These are phyloP conservation scores for Escarpia spicata DNA, from an alignment of 2,888 invertebrate species.

Conservation along the genomic window DNA sequence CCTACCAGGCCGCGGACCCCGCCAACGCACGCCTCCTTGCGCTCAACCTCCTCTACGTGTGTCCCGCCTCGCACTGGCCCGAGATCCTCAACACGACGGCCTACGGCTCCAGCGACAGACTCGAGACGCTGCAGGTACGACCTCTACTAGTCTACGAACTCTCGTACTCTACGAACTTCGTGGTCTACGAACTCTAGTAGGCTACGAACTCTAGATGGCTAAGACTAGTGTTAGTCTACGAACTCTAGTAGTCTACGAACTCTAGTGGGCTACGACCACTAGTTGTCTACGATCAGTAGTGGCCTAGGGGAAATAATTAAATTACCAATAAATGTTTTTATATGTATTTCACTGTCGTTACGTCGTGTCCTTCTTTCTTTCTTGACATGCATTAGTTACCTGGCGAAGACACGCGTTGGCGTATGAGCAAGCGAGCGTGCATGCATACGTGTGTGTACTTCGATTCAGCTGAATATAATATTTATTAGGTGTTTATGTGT, in stretches of 20 bases:
- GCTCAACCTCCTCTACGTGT: slow-evolving; percentile 20
- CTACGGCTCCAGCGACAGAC: neutral
- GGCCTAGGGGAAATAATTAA: too few species aligned
- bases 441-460: too few species aligned
- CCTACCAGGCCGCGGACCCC: slow-evolving; percentile 31
- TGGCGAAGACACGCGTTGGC: too few species aligned
- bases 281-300: neutral
- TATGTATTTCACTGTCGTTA: too few species aligned
- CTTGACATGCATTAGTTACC: too few species aligned
- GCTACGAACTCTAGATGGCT: too few species aligned
- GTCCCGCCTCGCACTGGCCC: slow-evolving; percentile 22
- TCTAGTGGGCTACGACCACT: neutral
- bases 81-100: slow-evolving; percentile 30
- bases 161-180: neutral
- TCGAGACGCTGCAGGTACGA: slow-evolving; percentile 23
- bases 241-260: neutral
- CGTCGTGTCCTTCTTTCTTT: too few species aligned
- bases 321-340: too few species aligned
- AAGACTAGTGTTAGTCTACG: neutral
- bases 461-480: too few species aligned
- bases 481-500: too few species aligned
- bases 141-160: slow-evolving; percentile 5
- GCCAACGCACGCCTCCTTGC: slow-evolving; percentile 17
- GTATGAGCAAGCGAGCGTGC: too few species aligned
- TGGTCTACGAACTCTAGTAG: slow-evolving; percentile 18